These are phyloP conservation scores for Malachius bipustulatus DNA, from an alignment of 2,888 invertebrate genomes.

Conservation along the genomic window DNA sequence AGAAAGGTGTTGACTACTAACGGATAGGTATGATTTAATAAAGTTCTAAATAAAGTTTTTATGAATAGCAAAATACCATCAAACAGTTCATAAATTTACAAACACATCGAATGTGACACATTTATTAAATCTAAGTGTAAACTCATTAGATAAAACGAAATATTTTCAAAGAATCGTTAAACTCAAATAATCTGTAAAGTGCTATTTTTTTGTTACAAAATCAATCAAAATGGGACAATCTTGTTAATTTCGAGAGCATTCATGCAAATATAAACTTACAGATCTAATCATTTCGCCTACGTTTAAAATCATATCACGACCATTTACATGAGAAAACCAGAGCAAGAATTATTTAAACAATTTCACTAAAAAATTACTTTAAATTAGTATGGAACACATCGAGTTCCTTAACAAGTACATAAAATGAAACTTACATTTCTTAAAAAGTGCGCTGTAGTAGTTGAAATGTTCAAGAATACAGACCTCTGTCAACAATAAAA, in stretches of 20 bases:
- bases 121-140: too few species aligned
- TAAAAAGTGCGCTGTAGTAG: too few species aligned
- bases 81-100: too few species aligned
- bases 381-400: neutral
- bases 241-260: slow-evolving; percentile 12
- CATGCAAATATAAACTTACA: slow-evolving; percentile 28
- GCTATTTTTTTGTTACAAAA: slow-evolving; percentile 16
- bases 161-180: too few species aligned
- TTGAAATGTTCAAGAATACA: neutral
- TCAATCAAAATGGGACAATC: slow-evolving; percentile 21
- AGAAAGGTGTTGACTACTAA: too few species aligned
- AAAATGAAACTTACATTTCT: too few species aligned
- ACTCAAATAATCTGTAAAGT: too few species aligned
- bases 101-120: too few species aligned
- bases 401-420: neutral
- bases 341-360: slow-evolving; percentile 1
- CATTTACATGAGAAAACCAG: slow-evolving; percentile 7
- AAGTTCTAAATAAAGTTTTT: too few species aligned
- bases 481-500: neutral
- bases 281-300: slow-evolving; percentile 27
- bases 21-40: too few species aligned
- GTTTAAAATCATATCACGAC: slow-evolving; percentile 20
- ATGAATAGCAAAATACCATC: too few species aligned
- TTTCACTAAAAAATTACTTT: neutral
- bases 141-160: too few species aligned